Base-by-base conservation (phyloP, 1,140 invertebrate species). In the Calosoma granatense region DNA sequence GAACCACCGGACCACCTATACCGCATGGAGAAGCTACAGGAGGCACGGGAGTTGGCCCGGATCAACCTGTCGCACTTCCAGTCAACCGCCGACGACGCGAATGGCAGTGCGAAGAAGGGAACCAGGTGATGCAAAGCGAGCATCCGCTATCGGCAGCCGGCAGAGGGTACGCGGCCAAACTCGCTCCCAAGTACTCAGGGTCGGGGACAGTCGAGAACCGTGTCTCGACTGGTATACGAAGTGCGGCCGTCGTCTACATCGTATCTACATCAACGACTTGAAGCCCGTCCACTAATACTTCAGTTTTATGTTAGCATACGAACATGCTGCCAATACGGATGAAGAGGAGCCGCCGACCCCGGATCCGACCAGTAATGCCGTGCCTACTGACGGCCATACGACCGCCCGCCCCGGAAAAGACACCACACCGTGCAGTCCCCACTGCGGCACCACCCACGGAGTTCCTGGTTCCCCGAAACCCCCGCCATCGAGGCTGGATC, bases 151-250 rank as follows among this genome's bases (percentile, higher is more conserved):
- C 63, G 1, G 23, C 36, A 30, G 53, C 53, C 1, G 26, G 23
- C 9, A 26, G 59, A 12, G 11, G 56, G 0, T 55, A 56, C 15
- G 26, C 57, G 1, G 55, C 59, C 12, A 63, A 61, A 21, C 36
- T 64, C 1, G 63, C 41, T 3, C 39, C 30, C 6, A 56, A 55
- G 4, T 64, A 51, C 20, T 26, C 51, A 0, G 61, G 61, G 2
- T 57, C 60, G 11, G 58, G 15, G 26, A 36, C 26, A 6, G 26
- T 36, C 9, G 15, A 9, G 47, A 36, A 36, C 26, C 26, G 26
- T n/a, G 26, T 36, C 6, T 36, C 26, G 26, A 6, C 26, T 36
- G 26, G 26, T 36, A n/a, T 36, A 36, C 26, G 26, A 36, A 36
- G n/a, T 9, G 26, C 6, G 26, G 26, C 26, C 6, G n/a, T 6